phyloP scores from a whole-genome alignment of 2,888 invertebrate species.

The Syritta pipiens region DNA sequence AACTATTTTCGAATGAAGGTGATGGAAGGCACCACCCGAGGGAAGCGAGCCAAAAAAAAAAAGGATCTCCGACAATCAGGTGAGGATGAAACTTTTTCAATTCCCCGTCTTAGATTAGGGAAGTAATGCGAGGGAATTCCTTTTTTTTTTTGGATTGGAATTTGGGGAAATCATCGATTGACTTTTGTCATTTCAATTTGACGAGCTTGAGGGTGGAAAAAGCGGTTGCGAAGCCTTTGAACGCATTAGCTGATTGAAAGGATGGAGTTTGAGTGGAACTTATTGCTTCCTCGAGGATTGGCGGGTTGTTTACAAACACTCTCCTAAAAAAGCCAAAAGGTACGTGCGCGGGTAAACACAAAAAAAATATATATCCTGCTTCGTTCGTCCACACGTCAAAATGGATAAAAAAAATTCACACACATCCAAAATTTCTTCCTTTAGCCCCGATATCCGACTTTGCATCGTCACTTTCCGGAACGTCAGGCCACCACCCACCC shows the following conservation, averaged over 20 bases:
- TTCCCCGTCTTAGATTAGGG: conserved; percentile 23
- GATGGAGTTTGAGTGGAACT: background rate
- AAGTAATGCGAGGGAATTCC: conserved; percentile 26
- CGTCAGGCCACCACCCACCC: too few relatives aligned
- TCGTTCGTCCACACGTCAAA: too few relatives aligned
- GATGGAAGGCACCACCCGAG: conserved; percentile 23
- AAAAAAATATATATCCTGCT: too few relatives aligned
- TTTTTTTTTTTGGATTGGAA: background rate
- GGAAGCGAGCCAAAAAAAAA: background rate
- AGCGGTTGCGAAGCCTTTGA: background rate
- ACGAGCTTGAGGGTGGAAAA: background rate
- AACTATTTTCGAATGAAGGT: conserved; percentile 43
- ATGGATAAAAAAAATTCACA: too few relatives aligned
- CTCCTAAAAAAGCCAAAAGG: too few relatives aligned
- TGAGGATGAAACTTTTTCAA: conserved; percentile 53
- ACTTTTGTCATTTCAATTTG: conserved; percentile 41
- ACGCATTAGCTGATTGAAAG: background rate
- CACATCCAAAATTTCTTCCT: too few relatives aligned
- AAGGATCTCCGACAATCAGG: conserved; percentile 13
- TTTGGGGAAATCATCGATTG: conserved; percentile 30
- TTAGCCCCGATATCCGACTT: too few relatives aligned
- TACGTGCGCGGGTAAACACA: too few relatives aligned
- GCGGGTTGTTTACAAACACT: too few relatives aligned
- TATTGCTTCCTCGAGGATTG: background rate
- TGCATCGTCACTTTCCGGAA: too few relatives aligned